phyloP scores from a whole-genome alignment of 1,140 invertebrate species.

The Euura lappo region DNA sequence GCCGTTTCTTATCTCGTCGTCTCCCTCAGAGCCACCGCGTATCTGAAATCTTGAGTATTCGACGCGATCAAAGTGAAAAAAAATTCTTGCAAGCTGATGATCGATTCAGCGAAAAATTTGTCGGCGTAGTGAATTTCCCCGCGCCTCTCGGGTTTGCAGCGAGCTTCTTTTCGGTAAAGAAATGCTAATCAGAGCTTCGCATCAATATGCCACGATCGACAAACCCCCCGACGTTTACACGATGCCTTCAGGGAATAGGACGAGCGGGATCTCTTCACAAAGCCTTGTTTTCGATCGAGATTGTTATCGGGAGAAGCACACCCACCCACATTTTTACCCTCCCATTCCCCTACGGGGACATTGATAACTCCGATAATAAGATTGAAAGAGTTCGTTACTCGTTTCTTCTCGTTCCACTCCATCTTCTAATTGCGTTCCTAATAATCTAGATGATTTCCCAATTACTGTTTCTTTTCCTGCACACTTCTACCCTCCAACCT shows the following conservation, averaged over 20 bases:
- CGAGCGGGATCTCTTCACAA: not conserved
- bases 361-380: not conserved
- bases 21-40: no score
- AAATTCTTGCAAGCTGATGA: not conserved
- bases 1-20: no score
- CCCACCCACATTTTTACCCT: not conserved
- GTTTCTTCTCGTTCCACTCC: no score
- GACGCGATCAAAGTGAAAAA: not conserved
- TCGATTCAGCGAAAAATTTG: not conserved
- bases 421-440: no score
- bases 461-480: no score
- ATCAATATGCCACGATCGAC: slow-evolving; percentile 10
- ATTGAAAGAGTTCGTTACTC: not conserved
- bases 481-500: no score
- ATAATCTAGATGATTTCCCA: no score
- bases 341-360: not conserved
- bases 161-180: not conserved
- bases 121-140: not conserved
- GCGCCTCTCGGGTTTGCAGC: not conserved
- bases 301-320: not conserved
- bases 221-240: not conserved
- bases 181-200: slow-evolving; percentile 9
- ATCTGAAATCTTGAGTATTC: not conserved
- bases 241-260: not conserved
- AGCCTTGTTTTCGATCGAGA: slow-evolving; percentile 10